These are phyloP conservation scores for Alexandromys fortis DNA, from an alignment of 2,113 vertebrate genomes.

Conservation along the genomic window DNA sequence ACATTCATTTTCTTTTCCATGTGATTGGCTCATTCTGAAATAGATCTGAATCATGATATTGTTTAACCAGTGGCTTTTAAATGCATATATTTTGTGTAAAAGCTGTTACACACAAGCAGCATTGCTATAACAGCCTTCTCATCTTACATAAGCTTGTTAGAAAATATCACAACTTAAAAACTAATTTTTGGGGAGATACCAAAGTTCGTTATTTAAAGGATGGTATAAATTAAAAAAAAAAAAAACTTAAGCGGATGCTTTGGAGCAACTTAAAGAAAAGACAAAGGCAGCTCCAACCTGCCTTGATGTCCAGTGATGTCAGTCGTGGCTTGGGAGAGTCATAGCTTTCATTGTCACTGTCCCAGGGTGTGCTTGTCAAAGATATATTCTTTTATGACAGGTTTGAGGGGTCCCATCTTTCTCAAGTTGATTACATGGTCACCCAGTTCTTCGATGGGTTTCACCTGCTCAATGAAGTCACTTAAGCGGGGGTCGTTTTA, in stretches of 20 bases:
- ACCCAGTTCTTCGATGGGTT: not conserved
- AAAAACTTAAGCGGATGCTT: not conserved
- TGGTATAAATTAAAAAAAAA: not conserved
- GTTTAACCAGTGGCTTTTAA: not conserved
- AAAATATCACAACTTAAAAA: conserved; percentile 9
- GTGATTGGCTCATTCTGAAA: conserved; percentile 18
- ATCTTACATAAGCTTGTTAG: not conserved
- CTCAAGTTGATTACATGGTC: not conserved
- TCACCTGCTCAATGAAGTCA: not conserved
- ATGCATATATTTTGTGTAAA: not conserved
- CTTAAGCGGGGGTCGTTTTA: not conserved
- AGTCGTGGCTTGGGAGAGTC: not conserved
- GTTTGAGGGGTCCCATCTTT: not conserved
- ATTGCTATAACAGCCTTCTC: not conserved
- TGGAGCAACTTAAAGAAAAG: not conserved
- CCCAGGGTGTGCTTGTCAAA: not conserved
- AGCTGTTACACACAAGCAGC: not conserved
- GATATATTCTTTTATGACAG: not conserved
- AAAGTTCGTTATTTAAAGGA: not conserved
- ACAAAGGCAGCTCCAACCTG: not conserved
- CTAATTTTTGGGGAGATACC: not conserved
- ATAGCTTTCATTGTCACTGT: not conserved
- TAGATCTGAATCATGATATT: not conserved
- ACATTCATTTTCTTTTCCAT: not conserved
- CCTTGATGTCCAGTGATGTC: not conserved